A percentile compares a stretch with the other conserved stretches of the same genome.
Conservation (phyloP, 1,140 invertebrate species). For the Temnothorax nylanderi region DNA sequence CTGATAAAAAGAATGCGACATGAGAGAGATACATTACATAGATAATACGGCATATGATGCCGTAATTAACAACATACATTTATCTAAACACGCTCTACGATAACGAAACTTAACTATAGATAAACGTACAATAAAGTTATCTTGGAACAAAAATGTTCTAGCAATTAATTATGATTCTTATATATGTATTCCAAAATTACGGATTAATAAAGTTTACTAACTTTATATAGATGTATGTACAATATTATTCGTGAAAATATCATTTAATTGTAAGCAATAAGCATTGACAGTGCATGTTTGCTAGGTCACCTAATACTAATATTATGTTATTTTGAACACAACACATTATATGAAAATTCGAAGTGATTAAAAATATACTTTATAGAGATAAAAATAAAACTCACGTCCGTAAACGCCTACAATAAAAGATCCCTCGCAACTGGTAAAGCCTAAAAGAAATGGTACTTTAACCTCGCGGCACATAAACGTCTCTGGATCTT, state of each 20-base stretch:
- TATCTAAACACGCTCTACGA: neutral
- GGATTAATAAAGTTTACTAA: neutral
- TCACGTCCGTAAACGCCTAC: slow-evolving; percentile 59
- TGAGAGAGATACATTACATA: neutral
- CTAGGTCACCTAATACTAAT: neutral
- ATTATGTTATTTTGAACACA: neutral
- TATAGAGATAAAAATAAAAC: slow-evolving; percentile 14
- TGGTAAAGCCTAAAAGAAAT: slow-evolving; percentile 88
- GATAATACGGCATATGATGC: neutral
- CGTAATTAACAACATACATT: neutral
- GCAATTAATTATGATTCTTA: neutral
- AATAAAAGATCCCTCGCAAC: slow-evolving; percentile 86
- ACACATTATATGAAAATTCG: neutral
- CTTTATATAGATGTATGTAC: neutral
- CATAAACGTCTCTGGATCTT: too few species aligned
- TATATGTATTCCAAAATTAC: neutral
- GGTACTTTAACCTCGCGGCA: too few species aligned
- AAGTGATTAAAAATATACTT: neutral
- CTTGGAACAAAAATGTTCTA: neutral
- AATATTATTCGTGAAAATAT: neutral
- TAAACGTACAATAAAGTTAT: neutral
- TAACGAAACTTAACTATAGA: neutral
- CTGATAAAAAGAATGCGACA: neutral
- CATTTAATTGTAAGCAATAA: neutral
- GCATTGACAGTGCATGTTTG: neutral